Evolutionary conservation across 2,888 invertebrate species (phyloP).

Genomic region (Mesochorus sp.): DNA sequence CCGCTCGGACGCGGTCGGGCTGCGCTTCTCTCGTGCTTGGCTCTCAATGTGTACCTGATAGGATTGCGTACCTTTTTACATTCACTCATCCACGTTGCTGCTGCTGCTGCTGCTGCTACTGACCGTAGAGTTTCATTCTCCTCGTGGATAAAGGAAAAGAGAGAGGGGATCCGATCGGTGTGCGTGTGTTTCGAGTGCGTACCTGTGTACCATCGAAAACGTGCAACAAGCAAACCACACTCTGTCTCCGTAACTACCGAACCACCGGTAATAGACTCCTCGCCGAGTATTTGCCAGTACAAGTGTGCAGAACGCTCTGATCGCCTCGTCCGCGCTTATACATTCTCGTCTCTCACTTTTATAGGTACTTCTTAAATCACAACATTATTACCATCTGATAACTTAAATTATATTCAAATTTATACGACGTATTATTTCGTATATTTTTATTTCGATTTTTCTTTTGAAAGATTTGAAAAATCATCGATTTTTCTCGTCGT

Average conservation of each 20-base stretch:
- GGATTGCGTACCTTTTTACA: conserved; percentile 20
- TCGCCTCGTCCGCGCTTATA: conserved; percentile 27
- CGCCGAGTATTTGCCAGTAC: conserved; percentile 24
- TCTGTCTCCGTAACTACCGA: not conserved
- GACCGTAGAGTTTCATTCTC: conserved; percentile 40
- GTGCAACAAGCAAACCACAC: conserved; percentile 3
- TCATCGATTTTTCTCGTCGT: too few species aligned
- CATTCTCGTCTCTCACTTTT: conserved; percentile 3
- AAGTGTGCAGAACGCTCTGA: conserved; percentile 27
- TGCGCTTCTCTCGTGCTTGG: conserved; percentile 13
- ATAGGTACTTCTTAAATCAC: too few species aligned
- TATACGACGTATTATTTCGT: too few species aligned
- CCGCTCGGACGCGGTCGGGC: not conserved
- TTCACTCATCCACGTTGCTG: conserved; percentile 54
- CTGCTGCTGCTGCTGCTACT: too few species aligned
- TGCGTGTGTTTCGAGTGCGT: not conserved
- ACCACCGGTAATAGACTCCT: not conserved
- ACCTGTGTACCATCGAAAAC: not conserved
- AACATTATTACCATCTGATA: too few species aligned
- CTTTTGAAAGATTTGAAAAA: too few species aligned
- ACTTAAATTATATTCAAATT: too few species aligned
- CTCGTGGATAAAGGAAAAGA: not conserved
- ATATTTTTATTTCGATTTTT: too few species aligned
- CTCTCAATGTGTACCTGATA: conserved; percentile 15
- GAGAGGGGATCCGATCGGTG: not conserved